Evolutionary conservation across 2,797 vertebrate species (phyloP).

Genomic region (Notamacropus eugenii): DNA sequence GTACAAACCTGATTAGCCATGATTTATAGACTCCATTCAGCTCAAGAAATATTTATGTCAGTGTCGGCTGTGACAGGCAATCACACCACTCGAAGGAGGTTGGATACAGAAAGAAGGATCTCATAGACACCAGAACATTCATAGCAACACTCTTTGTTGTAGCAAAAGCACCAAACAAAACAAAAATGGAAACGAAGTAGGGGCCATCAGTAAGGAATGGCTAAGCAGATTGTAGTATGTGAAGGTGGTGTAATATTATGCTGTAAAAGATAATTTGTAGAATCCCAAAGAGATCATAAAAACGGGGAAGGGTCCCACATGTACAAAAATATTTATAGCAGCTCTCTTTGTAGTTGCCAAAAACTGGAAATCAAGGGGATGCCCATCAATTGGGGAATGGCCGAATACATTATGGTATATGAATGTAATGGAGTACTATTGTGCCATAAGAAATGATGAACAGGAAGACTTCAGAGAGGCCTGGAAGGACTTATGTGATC

Average conservation of each 20-base stretch:
- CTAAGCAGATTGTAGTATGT: background rate
- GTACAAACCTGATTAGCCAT: background rate
- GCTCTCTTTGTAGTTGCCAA: too few relatives aligned
- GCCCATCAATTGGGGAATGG: too few relatives aligned
- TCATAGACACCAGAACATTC: background rate
- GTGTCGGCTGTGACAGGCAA: background rate
- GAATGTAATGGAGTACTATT: too few relatives aligned
- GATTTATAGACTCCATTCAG: background rate
- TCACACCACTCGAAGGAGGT: background rate
- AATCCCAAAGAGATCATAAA: background rate
- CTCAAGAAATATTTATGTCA: background rate
- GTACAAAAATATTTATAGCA: too few relatives aligned
- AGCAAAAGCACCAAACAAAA: background rate
- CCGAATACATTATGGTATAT: too few relatives aligned
- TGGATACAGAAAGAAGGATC: background rate
- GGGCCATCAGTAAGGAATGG: background rate
- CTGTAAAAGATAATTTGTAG: background rate
- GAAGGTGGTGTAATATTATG: background rate
- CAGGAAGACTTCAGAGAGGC: too few relatives aligned
- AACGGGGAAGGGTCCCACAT: too few relatives aligned
- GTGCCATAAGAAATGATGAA: too few relatives aligned
- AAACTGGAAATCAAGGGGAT: too few relatives aligned
- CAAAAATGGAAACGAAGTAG: background rate
- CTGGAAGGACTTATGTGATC: too few relatives aligned
- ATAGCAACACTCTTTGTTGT: background rate